Percentiles rank a stretch among this genome's conserved stretches.
These are phyloP conservation scores for Halocynthia aurantium DNA, from an alignment of 23 tunicate genomes.

Conservation along the genomic window DNA sequence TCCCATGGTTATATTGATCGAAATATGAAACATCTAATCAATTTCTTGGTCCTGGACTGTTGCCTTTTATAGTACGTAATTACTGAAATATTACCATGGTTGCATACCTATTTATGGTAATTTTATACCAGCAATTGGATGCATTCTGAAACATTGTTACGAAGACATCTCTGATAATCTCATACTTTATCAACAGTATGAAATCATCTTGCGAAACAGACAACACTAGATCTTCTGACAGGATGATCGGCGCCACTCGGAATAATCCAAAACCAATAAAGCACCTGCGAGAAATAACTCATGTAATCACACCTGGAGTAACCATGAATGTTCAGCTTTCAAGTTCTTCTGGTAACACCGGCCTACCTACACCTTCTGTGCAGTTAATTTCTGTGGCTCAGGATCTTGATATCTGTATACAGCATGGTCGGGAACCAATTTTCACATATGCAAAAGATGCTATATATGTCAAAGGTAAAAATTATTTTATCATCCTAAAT, in stretches of 20 bases:
- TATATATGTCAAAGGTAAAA: slow-evolving; percentile 15
- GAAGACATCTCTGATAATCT: no score
- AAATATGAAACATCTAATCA: no score
- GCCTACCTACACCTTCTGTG: slow-evolving; percentile 28
- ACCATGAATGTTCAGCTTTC: slow-evolving; percentile 44
- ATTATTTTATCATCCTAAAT: neutral
- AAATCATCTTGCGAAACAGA: no score
- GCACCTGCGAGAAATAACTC: slow-evolving; percentile 50
- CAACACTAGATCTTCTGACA: neutral
- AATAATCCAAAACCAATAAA: slow-evolving; percentile 15
- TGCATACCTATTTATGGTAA: no score
- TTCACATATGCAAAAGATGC: slow-evolving; percentile 53
- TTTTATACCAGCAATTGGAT: no score
- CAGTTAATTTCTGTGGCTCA: slow-evolving; percentile 37
- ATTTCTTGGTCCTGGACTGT: no score
- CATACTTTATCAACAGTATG: no score
- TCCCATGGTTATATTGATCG: no score
- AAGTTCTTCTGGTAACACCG: slow-evolving; percentile 15
- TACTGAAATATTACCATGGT: no score
- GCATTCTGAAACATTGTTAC: no score
- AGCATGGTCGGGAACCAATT: slow-evolving; percentile 32
- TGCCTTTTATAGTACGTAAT: no score
- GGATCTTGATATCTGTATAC: slow-evolving; percentile 42
- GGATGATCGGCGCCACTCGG: slow-evolving; percentile 10
- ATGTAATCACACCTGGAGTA: slow-evolving; percentile 21